Percentiles rank a stretch among this genome's conserved stretches.
Conservation (phyloP, 2,113 vertebrate genomes). For the Galemys pyrenaicus region DNA sequence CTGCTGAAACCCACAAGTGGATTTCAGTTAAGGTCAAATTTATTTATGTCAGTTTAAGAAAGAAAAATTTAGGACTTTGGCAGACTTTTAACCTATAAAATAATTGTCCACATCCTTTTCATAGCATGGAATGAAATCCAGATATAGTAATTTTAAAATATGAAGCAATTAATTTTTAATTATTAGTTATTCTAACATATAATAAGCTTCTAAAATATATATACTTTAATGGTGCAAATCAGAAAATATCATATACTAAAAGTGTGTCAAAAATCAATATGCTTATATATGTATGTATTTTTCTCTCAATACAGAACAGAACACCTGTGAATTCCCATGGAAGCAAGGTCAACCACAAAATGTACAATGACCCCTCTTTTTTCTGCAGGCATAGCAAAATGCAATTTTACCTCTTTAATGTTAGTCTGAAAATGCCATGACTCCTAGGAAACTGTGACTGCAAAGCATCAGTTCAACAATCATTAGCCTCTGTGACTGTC, state of each 20-base stretch:
- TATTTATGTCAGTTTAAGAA: conserved; percentile 17
- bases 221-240: not conserved
- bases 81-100: not conserved
- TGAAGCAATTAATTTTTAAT: not conserved
- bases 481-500: conserved; percentile 67
- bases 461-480: conserved; percentile 62
- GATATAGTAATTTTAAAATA: not conserved
- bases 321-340: not conserved
- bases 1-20: conserved; percentile 33
- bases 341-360: conserved; percentile 65
- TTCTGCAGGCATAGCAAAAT: conserved; percentile 58
- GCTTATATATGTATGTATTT: not conserved
- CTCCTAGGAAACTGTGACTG: conserved; percentile 32
- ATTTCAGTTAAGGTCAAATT: conserved; percentile 54
- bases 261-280: conserved; percentile 21
- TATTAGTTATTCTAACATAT: not conserved
- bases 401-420: conserved; percentile 60
- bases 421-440: conserved; percentile 44
- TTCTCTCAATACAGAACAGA: not conserved
- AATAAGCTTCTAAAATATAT: not conserved
- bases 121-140: not conserved
- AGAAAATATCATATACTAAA: not conserved
- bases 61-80: conserved; percentile 12
- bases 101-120: not conserved
- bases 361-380: conserved; percentile 44